Evolutionary conservation across 1,140 invertebrate species (phyloP), one percentile per base, ranked within the genome.

Genomic region (Drosophila cardini): DNA sequence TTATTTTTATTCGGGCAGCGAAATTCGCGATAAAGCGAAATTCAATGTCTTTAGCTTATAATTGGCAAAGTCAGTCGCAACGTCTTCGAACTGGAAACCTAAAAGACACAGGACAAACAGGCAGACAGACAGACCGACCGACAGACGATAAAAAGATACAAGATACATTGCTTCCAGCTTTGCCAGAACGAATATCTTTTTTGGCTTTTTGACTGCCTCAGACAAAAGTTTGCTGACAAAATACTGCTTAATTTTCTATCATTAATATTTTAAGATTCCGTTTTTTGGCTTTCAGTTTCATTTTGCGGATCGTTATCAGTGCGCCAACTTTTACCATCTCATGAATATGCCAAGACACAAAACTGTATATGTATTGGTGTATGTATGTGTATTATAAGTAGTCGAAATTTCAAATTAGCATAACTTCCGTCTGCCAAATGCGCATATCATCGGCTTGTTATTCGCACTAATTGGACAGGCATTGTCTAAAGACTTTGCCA

Each of bases 31-130:
- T 86, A 86, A 86, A 86, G 76, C 83, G 83, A 86, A 86, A 83
- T 86, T 86, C 83, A 89, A 86, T 86, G 83, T 86, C 76, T 86
- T 86, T 86, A 79, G 79, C 80, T 89, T 86, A 86, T 86, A 86
- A 86, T 86, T 86, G 83, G 79, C 83, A 89, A 72, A 83, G 68
- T 75, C 78, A 58, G 67, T 69, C 72, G 65, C 71, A 69, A 32
- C 42, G 50, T 36, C 50, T 34, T 30, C 65, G 21, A 40, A 65
- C 46, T 62, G 32, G 46, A 48, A 50, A 73, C 45, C 30, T 4
- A 53, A 36, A 52, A 26, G 21, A 26, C 21, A 26, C 4, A 26
- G 21, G 16, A 76, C 21, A 38, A 21, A 32, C 16, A 57, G 9
- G 13, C 36, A 43, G 21, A 43, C 42, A 71, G 7, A 53, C 11